Conservation (phyloP, 2,888 invertebrate species). For the Papilio protenor region DNA sequence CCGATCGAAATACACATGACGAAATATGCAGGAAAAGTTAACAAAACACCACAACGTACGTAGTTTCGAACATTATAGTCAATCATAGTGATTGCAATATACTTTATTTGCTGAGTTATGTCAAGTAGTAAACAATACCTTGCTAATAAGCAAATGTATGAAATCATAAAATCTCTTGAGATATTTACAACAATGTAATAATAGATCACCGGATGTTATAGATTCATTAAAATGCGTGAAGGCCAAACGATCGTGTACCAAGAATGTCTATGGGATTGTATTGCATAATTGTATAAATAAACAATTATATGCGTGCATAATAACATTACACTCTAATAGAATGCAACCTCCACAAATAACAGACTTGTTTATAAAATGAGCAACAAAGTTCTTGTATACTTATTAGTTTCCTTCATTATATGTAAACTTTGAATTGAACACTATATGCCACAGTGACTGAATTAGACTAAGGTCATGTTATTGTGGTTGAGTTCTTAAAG, state of each 20-base stretch:
- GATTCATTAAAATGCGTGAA: constrained; percentile 7
- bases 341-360: not conserved
- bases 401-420: not conserved
- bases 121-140: not conserved
- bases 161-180: constrained; percentile 11
- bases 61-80: not conserved
- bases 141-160: not conserved
- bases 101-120: not conserved
- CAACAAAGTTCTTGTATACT: not conserved
- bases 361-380: not conserved
- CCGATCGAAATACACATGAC: not conserved
- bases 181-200: constrained; percentile 9
- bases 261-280: constrained; percentile 1
- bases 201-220: constrained; percentile 4
- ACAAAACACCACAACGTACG: not conserved
- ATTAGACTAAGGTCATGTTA: not conserved
- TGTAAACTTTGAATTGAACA: not conserved
- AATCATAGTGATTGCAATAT: not conserved
- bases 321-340: not conserved
- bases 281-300: not conserved
- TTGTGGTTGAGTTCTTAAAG: not conserved
- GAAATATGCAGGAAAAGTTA: constrained; percentile 9
- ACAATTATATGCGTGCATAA: not conserved
- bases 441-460: not conserved
- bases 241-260: not conserved